Evolutionary conservation across 2,888 invertebrate species (phyloP), one percentile per base, ranked within the genome.

Genomic region (Clusia tigrina): DNA sequence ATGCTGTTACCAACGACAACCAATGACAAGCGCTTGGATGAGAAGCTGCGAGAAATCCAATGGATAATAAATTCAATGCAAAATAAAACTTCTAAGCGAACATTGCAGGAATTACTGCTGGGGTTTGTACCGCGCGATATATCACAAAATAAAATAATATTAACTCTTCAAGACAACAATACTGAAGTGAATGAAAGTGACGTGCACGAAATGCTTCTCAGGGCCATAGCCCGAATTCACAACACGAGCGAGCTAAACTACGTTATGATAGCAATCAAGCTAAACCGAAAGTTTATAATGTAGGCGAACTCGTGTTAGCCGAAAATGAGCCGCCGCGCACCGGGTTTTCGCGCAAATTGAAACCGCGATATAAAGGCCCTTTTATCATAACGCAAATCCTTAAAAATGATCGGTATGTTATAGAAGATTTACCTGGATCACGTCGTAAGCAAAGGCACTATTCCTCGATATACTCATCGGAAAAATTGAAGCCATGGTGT

Each of bases 311-410:
- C 2, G 42, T 56, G 5, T 38, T 48, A 38, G 54, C 2, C 26
- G 52, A 17, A 20, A 66, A 66, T 26, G 63, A 63, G 32, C 52
- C 58, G 5, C 37, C 17, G 3, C 62, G 59, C 37, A 56, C 58
- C 2, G 60, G 51, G 1, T 53, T 18, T 1, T 65, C 60, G n/a
- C 56, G 54, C 1, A 65, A 65, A 25, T 15, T 62, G 17, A 57
- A 59, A 22, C 63, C 56, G 12, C 60, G 51, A 15, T 65, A 54
- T 9, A 63, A 65, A 63, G 57, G 60, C 6, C 57, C 65, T 0
- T 64, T n/a, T n/a, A n/a, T n/a, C n/a, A n/a, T n/a, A n/a, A n/a
- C n/a, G n/a, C n/a, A n/a, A n/a, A n/a, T n/a, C n/a, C n/a, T n/a
- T n/a, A n/a, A n/a, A n/a, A n/a, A n/a, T n/a, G n/a, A n/a, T n/a